Evolutionary conservation across 2,113 vertebrate genomes (phyloP).

Genomic region (Syrrhaptes paradoxus): DNA sequence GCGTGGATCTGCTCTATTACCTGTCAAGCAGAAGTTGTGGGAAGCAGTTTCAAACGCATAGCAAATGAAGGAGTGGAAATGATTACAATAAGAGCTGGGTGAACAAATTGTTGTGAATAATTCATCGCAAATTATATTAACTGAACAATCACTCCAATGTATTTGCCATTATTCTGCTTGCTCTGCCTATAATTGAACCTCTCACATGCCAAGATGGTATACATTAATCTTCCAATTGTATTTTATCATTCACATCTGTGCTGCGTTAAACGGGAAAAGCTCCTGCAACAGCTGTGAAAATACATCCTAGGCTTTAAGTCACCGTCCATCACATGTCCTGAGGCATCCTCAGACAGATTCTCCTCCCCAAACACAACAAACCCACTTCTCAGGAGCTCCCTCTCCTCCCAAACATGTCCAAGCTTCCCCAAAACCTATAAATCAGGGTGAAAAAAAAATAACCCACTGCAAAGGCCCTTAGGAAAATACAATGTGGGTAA

Average conservation of each 20-base stretch:
- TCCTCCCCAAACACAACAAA: not conserved
- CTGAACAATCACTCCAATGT: conserved; percentile 38
- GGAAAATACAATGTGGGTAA: accelerated
- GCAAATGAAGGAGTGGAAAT: conserved; percentile 1
- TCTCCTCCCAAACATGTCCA: not conserved
- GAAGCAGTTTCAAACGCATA: not conserved
- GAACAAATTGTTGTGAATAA: conserved; percentile 64
- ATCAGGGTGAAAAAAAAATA: not conserved
- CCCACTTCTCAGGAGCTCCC: not conserved
- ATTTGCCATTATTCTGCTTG: conserved; percentile 56
- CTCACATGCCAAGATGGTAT: not conserved
- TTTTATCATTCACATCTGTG: conserved; percentile 52
- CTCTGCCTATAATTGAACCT: conserved; percentile 40
- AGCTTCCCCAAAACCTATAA: not conserved
- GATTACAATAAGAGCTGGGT: conserved; percentile 32
- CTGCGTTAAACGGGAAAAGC: conserved; percentile 17
- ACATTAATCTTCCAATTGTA: conserved; percentile 37
- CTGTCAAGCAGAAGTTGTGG: not conserved
- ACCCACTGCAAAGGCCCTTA: not conserved
- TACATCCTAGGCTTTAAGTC: not conserved
- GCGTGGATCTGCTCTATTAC: not conserved
- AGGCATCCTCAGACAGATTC: not conserved
- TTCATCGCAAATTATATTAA: conserved; percentile 58
- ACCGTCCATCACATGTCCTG: not conserved
- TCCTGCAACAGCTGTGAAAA: conserved; percentile 53